A percentile compares a stretch with the other conserved stretches of the same genome.
phyloP scores from a whole-genome alignment of 2,797 vertebrate species.

The Orestias chungarensis region DNA sequence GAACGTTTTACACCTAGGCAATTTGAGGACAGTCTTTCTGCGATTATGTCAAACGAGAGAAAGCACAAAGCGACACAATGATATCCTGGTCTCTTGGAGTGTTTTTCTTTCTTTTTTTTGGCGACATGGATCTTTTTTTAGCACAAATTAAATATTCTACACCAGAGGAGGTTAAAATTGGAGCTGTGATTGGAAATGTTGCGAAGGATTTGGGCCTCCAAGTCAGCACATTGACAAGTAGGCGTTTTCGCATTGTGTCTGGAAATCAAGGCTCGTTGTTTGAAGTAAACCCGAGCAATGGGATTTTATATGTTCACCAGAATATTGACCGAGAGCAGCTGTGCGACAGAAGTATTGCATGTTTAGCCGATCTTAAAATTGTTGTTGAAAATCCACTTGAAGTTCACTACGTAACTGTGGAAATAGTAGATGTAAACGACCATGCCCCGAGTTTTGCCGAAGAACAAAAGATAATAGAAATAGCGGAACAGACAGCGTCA shows the following conservation, averaged over 20 bases:
- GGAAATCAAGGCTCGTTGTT: conserved; percentile 70
- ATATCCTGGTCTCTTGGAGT: conserved; percentile 17
- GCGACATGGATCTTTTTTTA: conserved; percentile 18
- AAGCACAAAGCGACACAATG: conserved; percentile 37
- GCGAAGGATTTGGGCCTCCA: conserved; percentile 81
- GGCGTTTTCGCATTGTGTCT: conserved; percentile 78
- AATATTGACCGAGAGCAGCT: conserved; percentile 54
- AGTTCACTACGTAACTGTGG: conserved; percentile 78
- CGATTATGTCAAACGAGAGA: background rate
- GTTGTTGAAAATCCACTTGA: conserved; percentile 80
- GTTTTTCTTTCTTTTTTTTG: conserved; percentile 39
- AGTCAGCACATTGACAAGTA: conserved; percentile 60
- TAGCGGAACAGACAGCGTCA: conserved; percentile 67
- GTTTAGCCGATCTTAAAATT: conserved; percentile 77
- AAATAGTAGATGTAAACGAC: conserved; percentile 74
- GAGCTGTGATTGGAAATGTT: conserved; percentile 73
- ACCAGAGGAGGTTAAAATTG: conserved; percentile 74
- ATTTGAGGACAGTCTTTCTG: conserved; percentile 4
- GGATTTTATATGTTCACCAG: conserved; percentile 73
- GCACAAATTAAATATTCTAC: conserved; percentile 77
- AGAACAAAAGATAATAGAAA: conserved; percentile 66
- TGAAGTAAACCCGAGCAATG: conserved; percentile 82
- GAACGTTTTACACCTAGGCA: background rate
- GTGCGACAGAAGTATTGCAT: conserved; percentile 58
- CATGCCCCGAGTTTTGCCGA: conserved; percentile 64